These are phyloP conservation scores for Channa maculata DNA, from an alignment of 2,113 vertebrate species.

Conservation along the genomic window DNA sequence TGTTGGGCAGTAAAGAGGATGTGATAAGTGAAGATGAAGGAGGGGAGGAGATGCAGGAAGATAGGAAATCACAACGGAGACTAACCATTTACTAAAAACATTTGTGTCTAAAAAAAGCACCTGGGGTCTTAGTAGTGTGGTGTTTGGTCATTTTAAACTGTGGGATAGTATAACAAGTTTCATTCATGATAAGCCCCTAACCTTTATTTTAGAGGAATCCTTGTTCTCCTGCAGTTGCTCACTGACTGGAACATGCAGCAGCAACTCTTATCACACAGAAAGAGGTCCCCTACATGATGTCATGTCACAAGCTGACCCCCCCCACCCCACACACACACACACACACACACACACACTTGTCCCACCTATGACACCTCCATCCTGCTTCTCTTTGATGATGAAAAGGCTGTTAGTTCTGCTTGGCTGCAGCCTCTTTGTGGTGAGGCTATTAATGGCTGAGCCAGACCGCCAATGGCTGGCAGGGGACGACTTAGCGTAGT, in stretches of 20 bases:
- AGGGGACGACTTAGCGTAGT: slow-evolving; percentile 55
- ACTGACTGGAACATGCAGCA: slow-evolving; percentile 45
- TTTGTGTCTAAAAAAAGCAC: slow-evolving; percentile 30
- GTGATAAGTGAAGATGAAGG: slow-evolving; percentile 55
- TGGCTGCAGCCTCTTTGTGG: slow-evolving; percentile 73
- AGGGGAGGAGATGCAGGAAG: slow-evolving; percentile 52
- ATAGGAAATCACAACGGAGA: slow-evolving; percentile 65
- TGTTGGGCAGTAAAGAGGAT: slow-evolving; percentile 60
- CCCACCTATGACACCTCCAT: slow-evolving; percentile 55
- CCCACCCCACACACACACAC: too few species aligned
- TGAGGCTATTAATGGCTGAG: slow-evolving; percentile 52
- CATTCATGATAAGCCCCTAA: slow-evolving; percentile 63
- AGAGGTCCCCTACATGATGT: slow-evolving; percentile 21
- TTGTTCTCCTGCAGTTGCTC: slow-evolving; percentile 47
- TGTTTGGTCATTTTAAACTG: slow-evolving; percentile 63
- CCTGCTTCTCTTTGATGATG: slow-evolving; percentile 41
- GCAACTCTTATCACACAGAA: slow-evolving; percentile 18
- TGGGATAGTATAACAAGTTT: slow-evolving; percentile 70
- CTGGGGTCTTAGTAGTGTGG: slow-evolving; percentile 51
- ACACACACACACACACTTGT: background rate
- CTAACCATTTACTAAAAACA: slow-evolving; percentile 57
- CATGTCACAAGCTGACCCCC: slow-evolving; percentile 30
- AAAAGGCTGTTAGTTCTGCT: slow-evolving; percentile 74
- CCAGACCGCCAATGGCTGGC: slow-evolving; percentile 72
- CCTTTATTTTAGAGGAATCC: slow-evolving; percentile 65